These are phyloP conservation scores for Dicrostonyx torquatus DNA, from an alignment of 2,797 vertebrate species.

Conservation along the genomic window DNA sequence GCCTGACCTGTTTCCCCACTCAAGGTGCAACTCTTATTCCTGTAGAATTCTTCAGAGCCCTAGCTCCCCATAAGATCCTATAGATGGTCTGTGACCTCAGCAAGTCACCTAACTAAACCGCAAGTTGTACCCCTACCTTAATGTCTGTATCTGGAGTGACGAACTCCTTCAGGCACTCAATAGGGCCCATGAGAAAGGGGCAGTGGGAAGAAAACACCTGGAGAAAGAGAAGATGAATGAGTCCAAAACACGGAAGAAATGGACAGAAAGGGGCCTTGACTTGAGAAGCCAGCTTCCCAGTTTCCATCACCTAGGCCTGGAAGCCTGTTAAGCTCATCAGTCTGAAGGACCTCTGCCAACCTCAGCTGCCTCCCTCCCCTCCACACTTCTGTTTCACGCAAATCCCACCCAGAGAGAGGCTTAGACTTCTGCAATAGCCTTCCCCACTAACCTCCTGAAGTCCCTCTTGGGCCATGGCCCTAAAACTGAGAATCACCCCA, in stretches of 20 bases:
- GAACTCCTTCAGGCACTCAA: slow-evolving; percentile 88
- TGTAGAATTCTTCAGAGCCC: background rate
- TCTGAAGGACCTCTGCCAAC: background rate
- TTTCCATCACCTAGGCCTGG: background rate
- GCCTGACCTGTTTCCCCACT: background rate
- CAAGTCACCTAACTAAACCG: background rate
- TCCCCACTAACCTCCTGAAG: slow-evolving; percentile 89
- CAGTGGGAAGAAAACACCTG: slow-evolving; percentile 92
- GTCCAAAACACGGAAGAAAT: background rate
- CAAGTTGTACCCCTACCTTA: slow-evolving; percentile 86
- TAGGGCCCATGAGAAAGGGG: slow-evolving; percentile 92
- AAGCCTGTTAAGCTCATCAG: background rate
- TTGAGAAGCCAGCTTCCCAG: background rate
- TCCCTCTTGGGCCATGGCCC: slow-evolving; percentile 89
- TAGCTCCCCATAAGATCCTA: background rate
- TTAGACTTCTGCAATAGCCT: background rate
- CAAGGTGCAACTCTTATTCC: background rate
- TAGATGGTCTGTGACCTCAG: background rate
- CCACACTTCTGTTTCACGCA: background rate
- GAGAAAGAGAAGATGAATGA: slow-evolving; percentile 30
- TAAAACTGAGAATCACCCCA: slow-evolving; percentile 91
- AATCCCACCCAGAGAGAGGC: background rate
- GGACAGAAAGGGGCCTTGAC: background rate
- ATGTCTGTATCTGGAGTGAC: slow-evolving; percentile 91
- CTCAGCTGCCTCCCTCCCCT: background rate